Percentiles rank a stretch among this genome's conserved stretches.
phyloP scores from a whole-genome alignment of 2,888 invertebrate species.

The Himalopsyche kuldschensis region DNA sequence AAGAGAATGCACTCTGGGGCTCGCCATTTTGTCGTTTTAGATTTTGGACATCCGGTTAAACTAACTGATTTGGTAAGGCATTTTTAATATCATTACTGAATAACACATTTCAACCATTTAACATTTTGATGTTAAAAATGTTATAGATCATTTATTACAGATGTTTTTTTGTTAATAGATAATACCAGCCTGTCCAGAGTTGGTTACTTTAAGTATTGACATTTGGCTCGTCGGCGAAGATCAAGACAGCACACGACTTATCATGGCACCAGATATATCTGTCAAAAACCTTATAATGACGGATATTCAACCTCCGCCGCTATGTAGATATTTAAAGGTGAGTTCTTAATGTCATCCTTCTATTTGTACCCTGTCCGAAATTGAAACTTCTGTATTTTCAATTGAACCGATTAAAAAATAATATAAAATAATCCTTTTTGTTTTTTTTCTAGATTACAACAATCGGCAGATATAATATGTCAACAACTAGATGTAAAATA shows the following conservation, averaged over 20 bases:
- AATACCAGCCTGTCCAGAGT: slow-evolving; percentile 78
- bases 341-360: slow-evolving; percentile 2
- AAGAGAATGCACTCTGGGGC: slow-evolving; percentile 94
- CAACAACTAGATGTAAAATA: slow-evolving; percentile 85
- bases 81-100: neutral
- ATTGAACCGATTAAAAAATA: neutral
- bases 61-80: slow-evolving; percentile 75
- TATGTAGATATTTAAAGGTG: slow-evolving; percentile 88
- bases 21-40: slow-evolving; percentile 86
- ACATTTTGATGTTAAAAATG: neutral
- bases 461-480: slow-evolving; percentile 89
- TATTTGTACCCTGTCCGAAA: no score
- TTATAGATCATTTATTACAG: neutral
- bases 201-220: slow-evolving; percentile 85
- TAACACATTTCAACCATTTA: neutral
- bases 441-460: slow-evolving; percentile 78
- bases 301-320: slow-evolving; percentile 87
- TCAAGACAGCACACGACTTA: slow-evolving; percentile 79
- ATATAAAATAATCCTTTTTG: slow-evolving; percentile 10
- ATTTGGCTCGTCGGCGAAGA: slow-evolving; percentile 89
- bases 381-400: no score
- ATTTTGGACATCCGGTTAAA: slow-evolving; percentile 84
- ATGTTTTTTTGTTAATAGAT: slow-evolving; percentile 49
- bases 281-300: slow-evolving; percentile 80
- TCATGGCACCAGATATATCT: slow-evolving; percentile 86